Percentiles rank a stretch among this genome's conserved stretches.
Evolutionary conservation across 2,797 vertebrate species (phyloP).

Genomic region (Enteromius paludinosus): DNA sequence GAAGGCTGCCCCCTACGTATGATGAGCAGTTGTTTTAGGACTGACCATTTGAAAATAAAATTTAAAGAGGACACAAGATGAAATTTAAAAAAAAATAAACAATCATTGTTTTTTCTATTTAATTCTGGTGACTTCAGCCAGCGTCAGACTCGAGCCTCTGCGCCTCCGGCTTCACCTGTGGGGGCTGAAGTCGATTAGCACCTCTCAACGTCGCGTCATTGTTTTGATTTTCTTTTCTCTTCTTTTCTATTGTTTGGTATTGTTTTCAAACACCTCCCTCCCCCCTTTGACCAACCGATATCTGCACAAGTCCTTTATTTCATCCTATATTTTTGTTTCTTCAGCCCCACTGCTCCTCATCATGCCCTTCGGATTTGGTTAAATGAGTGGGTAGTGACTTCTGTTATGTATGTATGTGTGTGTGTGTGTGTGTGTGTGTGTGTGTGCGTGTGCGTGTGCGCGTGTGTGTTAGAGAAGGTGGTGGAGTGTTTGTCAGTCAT

Average conservation of each 20-base stretch:
- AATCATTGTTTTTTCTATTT: constrained; percentile 79
- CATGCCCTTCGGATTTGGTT: constrained; percentile 62
- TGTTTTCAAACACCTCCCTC: constrained; percentile 68
- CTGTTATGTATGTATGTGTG: constrained; percentile 72
- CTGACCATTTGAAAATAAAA: constrained; percentile 73
- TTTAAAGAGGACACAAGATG: constrained; percentile 68
- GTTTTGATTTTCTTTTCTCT: constrained; percentile 44
- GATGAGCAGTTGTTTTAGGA: constrained; percentile 74
- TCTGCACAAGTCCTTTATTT: constrained; percentile 76
- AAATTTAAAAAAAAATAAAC: constrained; percentile 70
- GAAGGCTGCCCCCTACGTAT: constrained; percentile 77
- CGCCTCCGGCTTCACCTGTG: constrained; percentile 63
- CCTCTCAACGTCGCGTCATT: constrained; percentile 71
- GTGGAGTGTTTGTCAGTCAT: constrained; percentile 70
- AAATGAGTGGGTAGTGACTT: constrained; percentile 78
- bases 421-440: constrained; percentile 75
- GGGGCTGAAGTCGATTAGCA: constrained; percentile 75
- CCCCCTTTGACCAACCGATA: constrained; percentile 72
- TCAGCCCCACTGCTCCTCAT: constrained; percentile 31
- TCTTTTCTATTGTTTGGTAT: constrained; percentile 64
- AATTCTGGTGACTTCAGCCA: constrained; percentile 77
- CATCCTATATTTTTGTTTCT: constrained; percentile 30
- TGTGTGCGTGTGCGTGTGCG: constrained; percentile 69
- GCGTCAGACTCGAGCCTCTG: constrained; percentile 73
- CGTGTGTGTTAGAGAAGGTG: constrained; percentile 58